Evolutionary conservation across 2,797 vertebrate species (phyloP), one percentile per base, ranked within the genome.

Genomic region (Poeciliopsis paucimaculata): DNA sequence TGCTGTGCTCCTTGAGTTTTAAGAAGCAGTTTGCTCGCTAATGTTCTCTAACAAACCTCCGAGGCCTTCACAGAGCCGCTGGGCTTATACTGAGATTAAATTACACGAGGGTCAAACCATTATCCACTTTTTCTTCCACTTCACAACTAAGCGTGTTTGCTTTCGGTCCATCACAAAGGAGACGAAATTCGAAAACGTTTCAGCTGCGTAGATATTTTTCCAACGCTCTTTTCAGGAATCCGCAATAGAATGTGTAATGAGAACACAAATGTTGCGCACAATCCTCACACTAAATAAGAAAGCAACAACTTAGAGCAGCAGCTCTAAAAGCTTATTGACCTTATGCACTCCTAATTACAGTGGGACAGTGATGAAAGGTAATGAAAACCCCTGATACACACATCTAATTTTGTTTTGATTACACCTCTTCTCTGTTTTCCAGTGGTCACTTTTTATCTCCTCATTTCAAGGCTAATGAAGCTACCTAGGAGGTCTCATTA

Each of bases 401-500:
- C 68, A n/a, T 28, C 68, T 71, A 71, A 71, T 45, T 46, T 46
- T 46, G 43, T 71, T 71, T 45, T 46, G 68, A 46, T 71, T 71
- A 18, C 68, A 46, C 13, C 68, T 28, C 68, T 71, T 71, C 39
- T 70, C 26, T 34, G 9, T 46, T 71, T 71, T 46, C 3, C n/a
- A 71, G 68, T 71, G 68, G 68, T 71, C 41, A 45, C 43, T 71
- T 46, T 71, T 71, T 71, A 71, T 71, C 68, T 71, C 43, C 68
- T 71, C 43, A n/a, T 45, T 45, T 71, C 12, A 46, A 28, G 68
- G 43, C 68, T 45, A 71, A 71, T 46, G 41, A 71, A 71, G 68
- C 68, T 28, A 71, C 68, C 41, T 71, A 28, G 68, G 43, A 45
- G 68, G 68, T 71, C 68, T 71, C 41, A 45, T 46, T 71, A 71